Evolutionary conservation across 2,888 invertebrate species (phyloP), one percentile per base, ranked within the genome.

Genomic region (Galerucella pusilla): DNA sequence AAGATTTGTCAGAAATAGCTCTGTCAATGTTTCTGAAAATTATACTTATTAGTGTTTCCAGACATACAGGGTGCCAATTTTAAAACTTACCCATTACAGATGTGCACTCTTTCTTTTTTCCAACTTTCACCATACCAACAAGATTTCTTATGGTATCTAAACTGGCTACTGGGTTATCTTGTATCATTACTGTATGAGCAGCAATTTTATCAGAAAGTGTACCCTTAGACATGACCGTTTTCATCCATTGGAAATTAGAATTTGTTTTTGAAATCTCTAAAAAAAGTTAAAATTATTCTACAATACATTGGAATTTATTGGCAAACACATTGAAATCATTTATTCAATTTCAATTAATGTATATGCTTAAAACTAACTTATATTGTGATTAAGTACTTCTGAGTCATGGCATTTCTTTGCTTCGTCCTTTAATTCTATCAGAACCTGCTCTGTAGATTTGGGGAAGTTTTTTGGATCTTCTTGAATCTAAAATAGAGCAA

Each of bases 161-260:
- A 86, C 93, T 94, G 85, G 94, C 94, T n/a, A 96, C 88, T 0
- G 96, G 95, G 81, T 93, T 93, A 83, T 96, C 94, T 90, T 96
- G 94, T 77, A 97, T 92, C 35, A 94, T 88, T 35, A 97, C 90
- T 7, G 94, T 93, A 75, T 93, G 92, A 0, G 97, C 97, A 2
- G 97, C 96, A 74, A 96, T 91, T 88, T 94, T 94, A 87, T 97
- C 97, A 0, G 93, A 91, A 0, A 93, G 90, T 0, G 97, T 96
- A 78, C 97, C 97, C 80, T 93, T 93, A 12, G 92, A 89, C 80
- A 96, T 88, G 11, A 97, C 92, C 2, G 93, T 94, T 81, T 92
- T 91, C 77, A 96, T 91, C 96, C 96, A 96, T 73, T 91, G 90
- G 81, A 91, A 91, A 81, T 94, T 93, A 0, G 92, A 91, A 81